Conservation (phyloP, 2,888 invertebrate genomes). For the Tachina lurida region DNA sequence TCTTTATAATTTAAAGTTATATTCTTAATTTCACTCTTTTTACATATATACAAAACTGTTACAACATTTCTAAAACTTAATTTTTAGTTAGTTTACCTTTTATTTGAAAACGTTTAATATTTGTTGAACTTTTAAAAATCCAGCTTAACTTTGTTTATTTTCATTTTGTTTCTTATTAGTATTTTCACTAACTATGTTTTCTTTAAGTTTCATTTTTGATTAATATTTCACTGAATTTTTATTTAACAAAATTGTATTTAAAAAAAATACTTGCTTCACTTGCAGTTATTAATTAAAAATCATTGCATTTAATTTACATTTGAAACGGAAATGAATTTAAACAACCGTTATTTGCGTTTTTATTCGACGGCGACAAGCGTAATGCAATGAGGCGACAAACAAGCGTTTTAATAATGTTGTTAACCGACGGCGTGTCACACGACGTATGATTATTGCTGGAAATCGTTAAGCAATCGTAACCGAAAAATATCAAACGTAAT, state of each 20-base stretch:
- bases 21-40: too few species aligned
- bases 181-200: neutral
- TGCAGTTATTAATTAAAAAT: slow-evolving; percentile 17
- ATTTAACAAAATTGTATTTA: neutral
- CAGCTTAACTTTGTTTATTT: neutral
- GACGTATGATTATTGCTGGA: slow-evolving; percentile 75
- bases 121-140: neutral
- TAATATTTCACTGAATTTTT: neutral
- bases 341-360: slow-evolving; percentile 41
- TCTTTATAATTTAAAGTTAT: too few species aligned
- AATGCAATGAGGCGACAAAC: slow-evolving; percentile 48
- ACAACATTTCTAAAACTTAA: too few species aligned
- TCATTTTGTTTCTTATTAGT: neutral
- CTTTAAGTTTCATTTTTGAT: neutral
- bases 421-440: slow-evolving; percentile 81
- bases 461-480: slow-evolving; percentile 76
- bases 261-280: neutral
- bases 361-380: slow-evolving; percentile 17
- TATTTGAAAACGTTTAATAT: neutral
- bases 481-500: slow-evolving; percentile 71
- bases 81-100: neutral
- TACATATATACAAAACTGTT: too few species aligned
- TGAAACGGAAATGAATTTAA: slow-evolving; percentile 48
- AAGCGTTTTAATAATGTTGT: slow-evolving; percentile 68
- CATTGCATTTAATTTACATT: slow-evolving; percentile 31